Evolutionary conservation across 2,888 invertebrate genomes (phyloP).

Genomic region (Fabriciana adippe): DNA sequence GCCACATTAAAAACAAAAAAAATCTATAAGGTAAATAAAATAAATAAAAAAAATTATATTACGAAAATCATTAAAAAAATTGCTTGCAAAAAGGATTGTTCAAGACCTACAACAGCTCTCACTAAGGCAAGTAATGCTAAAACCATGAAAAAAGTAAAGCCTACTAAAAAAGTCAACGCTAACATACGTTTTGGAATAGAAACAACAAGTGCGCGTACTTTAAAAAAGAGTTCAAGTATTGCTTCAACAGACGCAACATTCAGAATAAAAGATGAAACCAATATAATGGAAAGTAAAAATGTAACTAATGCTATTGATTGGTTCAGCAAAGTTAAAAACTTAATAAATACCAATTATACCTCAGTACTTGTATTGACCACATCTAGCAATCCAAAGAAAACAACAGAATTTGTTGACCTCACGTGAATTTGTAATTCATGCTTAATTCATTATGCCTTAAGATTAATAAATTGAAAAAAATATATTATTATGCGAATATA

Average conservation of each 20-base stretch:
- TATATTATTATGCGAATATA: no score
- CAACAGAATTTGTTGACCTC: conserved; percentile 52
- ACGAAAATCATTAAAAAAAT: not conserved
- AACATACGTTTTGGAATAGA: not conserved
- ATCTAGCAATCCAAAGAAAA: conserved; percentile 11
- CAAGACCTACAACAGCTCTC: conserved; percentile 3
- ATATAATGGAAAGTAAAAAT: not conserved
- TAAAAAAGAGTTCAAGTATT: not conserved
- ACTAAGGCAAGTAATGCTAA: not conserved
- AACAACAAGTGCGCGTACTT: not conserved
- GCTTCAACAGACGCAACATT: not conserved
- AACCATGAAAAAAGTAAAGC: not conserved
- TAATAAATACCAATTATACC: conserved; percentile 44
- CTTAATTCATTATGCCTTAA: not conserved
- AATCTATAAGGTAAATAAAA: not conserved
- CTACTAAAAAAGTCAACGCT: not conserved
- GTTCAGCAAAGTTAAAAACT: conserved; percentile 52
- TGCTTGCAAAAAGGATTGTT: not conserved
- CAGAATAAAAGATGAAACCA: not conserved
- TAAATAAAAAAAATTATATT: not conserved
- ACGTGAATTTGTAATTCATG: conserved; percentile 43
- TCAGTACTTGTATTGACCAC: conserved; percentile 47
- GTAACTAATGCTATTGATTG: conserved; percentile 53
- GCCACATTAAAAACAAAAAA: not conserved
- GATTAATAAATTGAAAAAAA: no score